phyloP scores from a whole-genome alignment of 2,888 invertebrate species.

The Apodemia zela region DNA sequence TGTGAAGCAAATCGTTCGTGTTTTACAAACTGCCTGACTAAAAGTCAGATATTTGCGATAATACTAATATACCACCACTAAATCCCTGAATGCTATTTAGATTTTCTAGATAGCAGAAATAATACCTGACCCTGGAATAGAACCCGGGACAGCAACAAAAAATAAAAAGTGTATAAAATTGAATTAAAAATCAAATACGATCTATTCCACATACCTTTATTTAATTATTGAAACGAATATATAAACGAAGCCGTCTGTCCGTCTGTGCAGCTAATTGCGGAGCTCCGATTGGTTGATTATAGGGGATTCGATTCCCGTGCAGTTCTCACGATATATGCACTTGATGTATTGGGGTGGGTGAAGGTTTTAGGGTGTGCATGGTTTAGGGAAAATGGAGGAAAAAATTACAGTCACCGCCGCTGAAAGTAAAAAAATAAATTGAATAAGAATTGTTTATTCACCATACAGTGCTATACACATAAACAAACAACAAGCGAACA shows the following conservation, averaged over 20 bases:
- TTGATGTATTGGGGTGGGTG: constrained; percentile 37
- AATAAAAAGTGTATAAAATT: neutral
- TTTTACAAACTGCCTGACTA: too few relatives aligned
- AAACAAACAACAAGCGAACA: too few relatives aligned
- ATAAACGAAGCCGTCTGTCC: constrained; percentile 27
- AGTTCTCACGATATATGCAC: constrained; percentile 46
- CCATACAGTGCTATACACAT: too few relatives aligned
- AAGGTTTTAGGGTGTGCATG: constrained; percentile 30
- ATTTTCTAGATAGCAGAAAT: too few relatives aligned
- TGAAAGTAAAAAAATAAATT: too few relatives aligned
- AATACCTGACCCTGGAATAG: too few relatives aligned
- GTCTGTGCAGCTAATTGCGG: constrained; percentile 50
- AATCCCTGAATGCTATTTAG: too few relatives aligned
- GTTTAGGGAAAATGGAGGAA: neutral
- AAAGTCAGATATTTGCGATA: too few relatives aligned
- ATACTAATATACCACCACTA: too few relatives aligned
- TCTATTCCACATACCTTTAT: constrained; percentile 28
- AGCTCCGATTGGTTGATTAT: constrained; percentile 57
- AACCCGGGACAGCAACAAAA: neutral
- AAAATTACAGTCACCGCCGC: neutral
- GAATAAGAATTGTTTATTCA: too few relatives aligned
- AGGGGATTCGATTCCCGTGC: constrained; percentile 45
- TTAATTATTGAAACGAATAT: constrained; percentile 34
- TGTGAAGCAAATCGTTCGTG: too few relatives aligned
- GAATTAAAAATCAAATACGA: constrained; percentile 26